Percentiles rank a stretch among this genome's conserved stretches.
Evolutionary conservation across 2,113 vertebrate species (phyloP).

Genomic region (Coptodon rendalli): DNA sequence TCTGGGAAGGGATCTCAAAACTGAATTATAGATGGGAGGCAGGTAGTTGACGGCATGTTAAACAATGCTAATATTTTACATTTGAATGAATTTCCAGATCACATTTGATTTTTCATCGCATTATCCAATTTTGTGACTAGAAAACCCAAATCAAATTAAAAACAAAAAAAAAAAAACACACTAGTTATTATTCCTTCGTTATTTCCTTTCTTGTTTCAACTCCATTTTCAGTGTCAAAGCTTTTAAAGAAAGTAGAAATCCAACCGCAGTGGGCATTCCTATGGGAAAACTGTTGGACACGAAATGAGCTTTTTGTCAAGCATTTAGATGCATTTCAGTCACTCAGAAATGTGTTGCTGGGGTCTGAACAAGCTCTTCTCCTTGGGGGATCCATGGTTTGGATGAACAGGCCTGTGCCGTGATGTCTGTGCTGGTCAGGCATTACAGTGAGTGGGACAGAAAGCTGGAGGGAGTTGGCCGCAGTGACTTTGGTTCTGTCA

Average conservation of each 20-base stretch:
- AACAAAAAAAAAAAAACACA: rapidly evolving
- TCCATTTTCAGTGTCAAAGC: not conserved
- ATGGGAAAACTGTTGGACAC: not conserved
- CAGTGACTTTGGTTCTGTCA: slow-evolving; percentile 57
- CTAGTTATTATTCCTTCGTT: not conserved
- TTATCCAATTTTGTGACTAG: not conserved
- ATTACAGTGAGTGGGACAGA: not conserved
- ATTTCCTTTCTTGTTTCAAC: not conserved
- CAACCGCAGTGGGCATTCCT: not conserved
- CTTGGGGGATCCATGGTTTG: not conserved
- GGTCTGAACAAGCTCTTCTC: not conserved
- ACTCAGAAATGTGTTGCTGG: not conserved
- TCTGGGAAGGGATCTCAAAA: not conserved
- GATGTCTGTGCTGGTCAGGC: not conserved
- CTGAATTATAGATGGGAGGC: not conserved
- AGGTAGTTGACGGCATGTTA: not conserved
- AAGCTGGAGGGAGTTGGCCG: slow-evolving; percentile 1
- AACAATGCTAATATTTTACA: not conserved
- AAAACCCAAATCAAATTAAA: not conserved
- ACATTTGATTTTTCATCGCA: rapidly evolving
- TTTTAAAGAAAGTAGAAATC: not conserved
- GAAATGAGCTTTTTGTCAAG: slow-evolving; percentile 1
- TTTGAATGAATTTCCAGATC: not conserved
- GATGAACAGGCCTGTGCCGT: not conserved
- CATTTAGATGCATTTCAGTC: slow-evolving; percentile 9